These are phyloP conservation scores for Melanotaenia parkinsoni DNA, from an alignment of 2,797 vertebrate species.

Conservation along the genomic window DNA sequence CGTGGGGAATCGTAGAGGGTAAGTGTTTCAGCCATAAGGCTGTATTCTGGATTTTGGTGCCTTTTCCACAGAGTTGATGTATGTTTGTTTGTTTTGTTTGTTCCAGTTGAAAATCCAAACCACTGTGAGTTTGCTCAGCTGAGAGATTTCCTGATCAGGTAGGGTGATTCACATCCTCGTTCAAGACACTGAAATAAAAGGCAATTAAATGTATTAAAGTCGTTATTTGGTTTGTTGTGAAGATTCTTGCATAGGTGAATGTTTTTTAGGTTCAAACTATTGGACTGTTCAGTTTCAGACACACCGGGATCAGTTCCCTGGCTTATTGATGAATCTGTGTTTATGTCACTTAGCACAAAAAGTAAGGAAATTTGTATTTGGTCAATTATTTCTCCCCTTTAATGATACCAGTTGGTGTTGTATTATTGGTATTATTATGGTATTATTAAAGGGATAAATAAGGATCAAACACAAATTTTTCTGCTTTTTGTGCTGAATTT, in stretches of 20 bases:
- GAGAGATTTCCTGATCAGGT: conserved; percentile 98
- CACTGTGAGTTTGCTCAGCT: conserved; percentile 98
- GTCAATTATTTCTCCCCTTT: no score
- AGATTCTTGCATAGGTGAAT: no score
- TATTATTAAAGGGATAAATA: no score
- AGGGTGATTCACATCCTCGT: conserved; percentile 43
- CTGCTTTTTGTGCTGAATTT: no score
- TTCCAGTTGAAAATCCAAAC: conserved; percentile 94
- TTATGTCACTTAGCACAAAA: no score
- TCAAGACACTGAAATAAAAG: background rate
- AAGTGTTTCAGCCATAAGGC: conserved; percentile 37
- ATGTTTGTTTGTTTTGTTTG: conserved; percentile 3
- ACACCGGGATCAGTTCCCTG: background rate
- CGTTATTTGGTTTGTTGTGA: no score
- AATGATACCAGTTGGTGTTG: no score
- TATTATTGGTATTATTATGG: no score
- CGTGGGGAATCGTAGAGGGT: conserved; percentile 99
- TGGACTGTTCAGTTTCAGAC: background rate
- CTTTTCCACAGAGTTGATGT: background rate
- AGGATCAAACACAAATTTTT: no score
- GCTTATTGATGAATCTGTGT: background rate
- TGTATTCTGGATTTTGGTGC: background rate
- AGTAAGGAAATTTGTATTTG: no score
- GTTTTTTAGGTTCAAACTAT: no score
- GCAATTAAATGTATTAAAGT: no score